Evolutionary conservation across 1,140 invertebrate species (phyloP).

Genomic region (Drosophila nigrodunni): DNA sequence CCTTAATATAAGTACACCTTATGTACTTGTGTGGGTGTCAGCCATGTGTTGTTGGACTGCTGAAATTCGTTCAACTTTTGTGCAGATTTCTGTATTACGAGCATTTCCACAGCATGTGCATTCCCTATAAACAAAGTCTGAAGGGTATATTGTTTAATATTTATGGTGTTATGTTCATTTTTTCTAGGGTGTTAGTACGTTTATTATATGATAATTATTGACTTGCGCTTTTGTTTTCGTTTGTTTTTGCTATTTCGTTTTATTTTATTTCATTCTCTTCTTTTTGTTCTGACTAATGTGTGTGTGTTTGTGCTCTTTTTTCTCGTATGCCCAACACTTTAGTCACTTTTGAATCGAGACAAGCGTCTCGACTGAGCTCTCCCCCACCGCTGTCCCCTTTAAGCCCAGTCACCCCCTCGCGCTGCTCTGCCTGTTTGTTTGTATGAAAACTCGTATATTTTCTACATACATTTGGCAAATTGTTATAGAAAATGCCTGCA

Average conservation of each 20-base stretch:
- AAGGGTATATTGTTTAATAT: background rate
- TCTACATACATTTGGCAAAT: slow-evolving; percentile 71
- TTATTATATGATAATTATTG: slow-evolving; percentile 1
- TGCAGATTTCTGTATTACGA: slow-evolving; percentile 18
- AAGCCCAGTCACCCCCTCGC: background rate
- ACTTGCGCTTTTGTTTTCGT: slow-evolving; percentile 17
- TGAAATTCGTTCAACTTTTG: slow-evolving; percentile 42
- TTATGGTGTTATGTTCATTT: background rate
- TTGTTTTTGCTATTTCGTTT: slow-evolving; percentile 14
- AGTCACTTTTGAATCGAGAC: slow-evolving; percentile 64
- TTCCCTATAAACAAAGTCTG: background rate
- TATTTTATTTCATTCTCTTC: slow-evolving; percentile 8
- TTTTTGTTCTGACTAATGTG: slow-evolving; percentile 33
- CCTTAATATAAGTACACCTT: slow-evolving; percentile 29
- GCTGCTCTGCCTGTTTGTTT: slow-evolving; percentile 16
- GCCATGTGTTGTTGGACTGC: slow-evolving; percentile 32
- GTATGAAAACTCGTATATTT: slow-evolving; percentile 66
- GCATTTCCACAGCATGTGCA: background rate
- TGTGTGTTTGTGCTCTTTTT: slow-evolving; percentile 30
- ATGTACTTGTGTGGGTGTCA: slow-evolving; percentile 8
- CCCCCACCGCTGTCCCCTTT: background rate
- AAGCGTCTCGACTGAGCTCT: slow-evolving; percentile 20
- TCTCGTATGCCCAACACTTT: slow-evolving; percentile 56
- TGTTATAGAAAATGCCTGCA: slow-evolving; percentile 65
- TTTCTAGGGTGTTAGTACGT: slow-evolving; percentile 8